Evolutionary conservation across 35 echinoderm and acorn worm genomes (phyloP), one percentile per base, ranked within the genome.

Genomic region (Hemicentrotus pulcherrimus): DNA sequence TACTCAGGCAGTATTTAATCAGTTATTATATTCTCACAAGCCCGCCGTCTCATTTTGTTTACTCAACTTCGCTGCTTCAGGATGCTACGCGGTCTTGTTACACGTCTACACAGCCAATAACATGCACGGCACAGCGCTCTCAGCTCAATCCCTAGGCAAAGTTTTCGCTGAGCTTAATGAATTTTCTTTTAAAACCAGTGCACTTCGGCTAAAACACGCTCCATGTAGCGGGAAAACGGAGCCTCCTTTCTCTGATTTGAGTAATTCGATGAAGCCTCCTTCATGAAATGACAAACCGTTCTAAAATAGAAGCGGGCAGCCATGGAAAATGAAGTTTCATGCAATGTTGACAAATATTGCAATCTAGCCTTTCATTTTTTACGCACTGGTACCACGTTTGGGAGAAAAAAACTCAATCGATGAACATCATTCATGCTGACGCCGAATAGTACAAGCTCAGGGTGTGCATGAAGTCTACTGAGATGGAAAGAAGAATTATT

Each of bases 1-100:
- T 33, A 90, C 88, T 45, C 46, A 90, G 88, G 88, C 88, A 41
- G 46, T 90, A 90, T 90, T 90, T 90, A 90, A 90, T 90, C 88
- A 90, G 88, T 47, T 90, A 90, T 90, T 90, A 90, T 90, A 45
- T 45, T 90, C 46, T 90, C 88, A 90, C 88, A 18, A 90, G 32
- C 88, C n/a, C 46, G 88, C 46, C 88, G 88, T 78, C 65, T 78
- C 32, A 47, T 47, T 90, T 47, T 90, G 88, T 90, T 90, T 90
- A 47, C 88, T 47, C 32, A 90, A 90, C 88, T 90, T 47, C 65
- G 65, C 65, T 78, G 65, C 65, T 78, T 28, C 65, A 8, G 65
- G 65, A 22, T 8, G 19, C 65, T n/a, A 78, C 65, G 65, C 18
- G 65, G 65, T 78, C 65, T 78, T 78, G 65, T 78, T 78, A 78